Evolutionary conservation across 2,888 invertebrate genomes (phyloP), one percentile per base, ranked within the genome.

Genomic region (Torymus tubicola): DNA sequence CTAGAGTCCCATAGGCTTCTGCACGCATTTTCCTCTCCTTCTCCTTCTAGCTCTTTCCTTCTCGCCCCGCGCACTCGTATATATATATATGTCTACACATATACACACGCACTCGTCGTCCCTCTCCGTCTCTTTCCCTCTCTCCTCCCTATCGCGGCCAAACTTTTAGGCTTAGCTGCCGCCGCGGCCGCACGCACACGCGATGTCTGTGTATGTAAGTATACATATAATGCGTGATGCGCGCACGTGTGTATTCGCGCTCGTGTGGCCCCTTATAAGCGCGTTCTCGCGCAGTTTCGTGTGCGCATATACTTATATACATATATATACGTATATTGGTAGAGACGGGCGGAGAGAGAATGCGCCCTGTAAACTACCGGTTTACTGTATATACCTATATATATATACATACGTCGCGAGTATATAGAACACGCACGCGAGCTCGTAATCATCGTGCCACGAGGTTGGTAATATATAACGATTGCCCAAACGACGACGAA

Each of bases 1-100:
- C 55, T 57, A 71, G 78, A 75, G 76, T 63, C 69, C 79, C 12
- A 61, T 69, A 31, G 68, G 16, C 52, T 58, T 79, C 68, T 53
- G 77, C 81, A 71, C 82, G 81, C 80, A 60, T 81, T 82, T 78
- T 81, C 73, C 68, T 83, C 74, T 77, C 75, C 77, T 74, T 72
- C 80, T 60, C 71, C 70, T 79, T 70, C 74, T 55, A 53, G 55
- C 60, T 50, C 69, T 73, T 31, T 68, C 75, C 67, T 65, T 63
- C 74, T 61, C 60, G 78, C 64, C 18, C 70, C 57, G 42, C 42
- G 42, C 42, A 42, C 8, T 5, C 31, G 8, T 3, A 2, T 3
- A 4, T 4, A 31, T 3, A 42, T 42, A 42, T 42, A 42, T 8
- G 8, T 8, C 1, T 8, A 21, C 1, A 21, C 21, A 21, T 2